Base-by-base conservation (phyloP, 1,140 invertebrate genomes). In the Heterodera schachtii region DNA sequence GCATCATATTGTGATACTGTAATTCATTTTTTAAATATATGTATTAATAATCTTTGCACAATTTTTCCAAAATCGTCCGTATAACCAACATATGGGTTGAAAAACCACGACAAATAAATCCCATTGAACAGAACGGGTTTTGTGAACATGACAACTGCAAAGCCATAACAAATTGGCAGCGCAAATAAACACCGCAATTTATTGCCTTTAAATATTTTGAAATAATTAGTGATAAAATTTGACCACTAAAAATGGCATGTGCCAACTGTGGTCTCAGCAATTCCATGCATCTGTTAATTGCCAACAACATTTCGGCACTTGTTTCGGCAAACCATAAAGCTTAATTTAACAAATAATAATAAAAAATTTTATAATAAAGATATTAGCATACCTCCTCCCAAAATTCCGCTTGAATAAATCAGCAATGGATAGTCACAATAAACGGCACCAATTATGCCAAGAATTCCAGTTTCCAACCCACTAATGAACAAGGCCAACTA, bases 61-160 rank as follows among this genome's bases (percentile, higher is more conserved):
- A 60, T 80, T 77, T 76, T 31, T 1, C 47, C 71, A 60, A 64
- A 47, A 81, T 52, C 64, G 60, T 81, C 71, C 57, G 41, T 31
- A 75, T 81, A 81, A 3, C 80, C 80, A 43, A 76, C 74, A 70
- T 78, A 79, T 21, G 80, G 80, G 49, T 81, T 76, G 57, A 81
- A 75, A 77, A 76, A 78, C 75, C 75, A 81, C 19, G 75, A 57
- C 31, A 81, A 75, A 41, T 81, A 77, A 76, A 81, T 16, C 8
- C 80, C 74, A 31, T 16, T 81, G 60, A 81, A 81, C 8, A 81
- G 44, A 2, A 81, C 41, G 19, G 80, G 80, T 57, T 73, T 43
- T 13, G 73, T 78, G 57, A 1, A 81, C 43, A 77, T 64, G 0
- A 13, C 43, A 11, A 57, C 13, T n/a, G 11, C 8, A 5, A 43